Base-by-base conservation (phyloP, 2,888 invertebrate species). In the Drosophila anomelani region DNA sequence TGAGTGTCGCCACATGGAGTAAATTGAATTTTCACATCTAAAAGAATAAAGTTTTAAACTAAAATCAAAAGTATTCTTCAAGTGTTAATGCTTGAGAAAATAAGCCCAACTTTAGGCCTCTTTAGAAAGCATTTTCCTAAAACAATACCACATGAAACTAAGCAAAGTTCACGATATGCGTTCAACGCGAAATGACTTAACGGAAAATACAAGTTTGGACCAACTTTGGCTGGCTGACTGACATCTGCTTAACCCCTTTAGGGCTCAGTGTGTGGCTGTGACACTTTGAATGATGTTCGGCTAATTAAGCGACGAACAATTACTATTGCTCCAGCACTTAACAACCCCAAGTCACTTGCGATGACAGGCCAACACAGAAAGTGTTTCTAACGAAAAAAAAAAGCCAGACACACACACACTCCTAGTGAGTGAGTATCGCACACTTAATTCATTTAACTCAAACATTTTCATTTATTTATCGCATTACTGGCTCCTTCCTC, bases 401-500 rank as follows among this genome's bases (percentile, higher is more conserved):
- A 64, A 66, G 66, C 63, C 79, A 73, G 39, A 56, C 26, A 8
- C 34, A 39, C 58, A 47, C 43, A 64, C 26, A 62, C 51, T 39
- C 47, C 26, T 44, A 23, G 41, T 29, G 73, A 55, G 73, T 51
- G 75, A 59, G 76, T 87, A 81, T 87, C 89, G 64, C 76, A 79
- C 89, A 87, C 84, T 85, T 85, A 89, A 85, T 89, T 89, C 88
- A 87, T 89, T 84, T 85, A 85, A 87, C 89, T 85, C 84, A 89
- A 85, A 85, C 88, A 89, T 87, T 85, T 89, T 89, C 88, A 85
- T 85, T 85, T 89, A 89, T 89, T 85, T 85, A 89, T 88, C 88
- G 83, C 83, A 89, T 85, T 89, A 75, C 70, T 73, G 69, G 53
- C 76, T 58, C 53, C 59, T 39, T 32, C 36, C 61, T 32, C 23